Conservation (phyloP, 2,113 vertebrate species). For the Electrona antarctica region DNA sequence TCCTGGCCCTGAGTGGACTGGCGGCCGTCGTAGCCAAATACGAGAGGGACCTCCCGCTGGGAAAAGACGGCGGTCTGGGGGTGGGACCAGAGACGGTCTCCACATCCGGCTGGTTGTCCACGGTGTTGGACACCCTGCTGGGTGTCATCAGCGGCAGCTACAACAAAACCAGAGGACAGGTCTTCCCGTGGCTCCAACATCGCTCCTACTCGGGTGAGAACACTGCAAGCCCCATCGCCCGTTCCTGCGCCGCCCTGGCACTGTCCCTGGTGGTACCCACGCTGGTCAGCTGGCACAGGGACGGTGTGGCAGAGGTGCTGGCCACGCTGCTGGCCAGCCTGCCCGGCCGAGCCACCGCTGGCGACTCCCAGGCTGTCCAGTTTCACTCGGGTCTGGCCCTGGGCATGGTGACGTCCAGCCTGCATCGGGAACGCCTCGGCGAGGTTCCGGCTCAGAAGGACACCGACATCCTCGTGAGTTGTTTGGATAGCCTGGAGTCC, state of each 20-base stretch:
- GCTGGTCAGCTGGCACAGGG: constrained; percentile 85
- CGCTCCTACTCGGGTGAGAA: constrained; percentile 97
- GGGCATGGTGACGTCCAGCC: constrained; percentile 89
- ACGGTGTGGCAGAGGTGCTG: constrained; percentile 83
- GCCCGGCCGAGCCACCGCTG: constrained; percentile 84
- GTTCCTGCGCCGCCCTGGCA: constrained; percentile 88
- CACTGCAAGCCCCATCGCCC: constrained; percentile 90
- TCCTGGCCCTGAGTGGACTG: constrained; percentile 90
- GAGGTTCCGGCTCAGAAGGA: constrained; percentile 84
- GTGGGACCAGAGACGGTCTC: constrained; percentile 88
- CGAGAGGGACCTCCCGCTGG: constrained; percentile 86
- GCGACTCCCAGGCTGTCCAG: constrained; percentile 91
- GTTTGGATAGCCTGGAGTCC: constrained; percentile 82
- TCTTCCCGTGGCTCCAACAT: constrained; percentile 93
- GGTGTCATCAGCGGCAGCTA: constrained; percentile 91
- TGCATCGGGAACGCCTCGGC: constrained; percentile 90
- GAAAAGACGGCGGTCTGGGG: constrained; percentile 75
- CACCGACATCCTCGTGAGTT: constrained; percentile 80
- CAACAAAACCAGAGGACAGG: constrained; percentile 83
- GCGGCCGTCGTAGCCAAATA: constrained; percentile 87
- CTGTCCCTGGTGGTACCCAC: constrained; percentile 89
- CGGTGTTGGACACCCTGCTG: constrained; percentile 89
- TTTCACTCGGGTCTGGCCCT: constrained; percentile 91
- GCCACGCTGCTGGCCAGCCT: constrained; percentile 82
- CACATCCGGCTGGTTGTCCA: constrained; percentile 85